Evolutionary conservation across 1,140 invertebrate species (phyloP), one percentile per base, ranked within the genome.

Genomic region (Liolophura sinensis): DNA sequence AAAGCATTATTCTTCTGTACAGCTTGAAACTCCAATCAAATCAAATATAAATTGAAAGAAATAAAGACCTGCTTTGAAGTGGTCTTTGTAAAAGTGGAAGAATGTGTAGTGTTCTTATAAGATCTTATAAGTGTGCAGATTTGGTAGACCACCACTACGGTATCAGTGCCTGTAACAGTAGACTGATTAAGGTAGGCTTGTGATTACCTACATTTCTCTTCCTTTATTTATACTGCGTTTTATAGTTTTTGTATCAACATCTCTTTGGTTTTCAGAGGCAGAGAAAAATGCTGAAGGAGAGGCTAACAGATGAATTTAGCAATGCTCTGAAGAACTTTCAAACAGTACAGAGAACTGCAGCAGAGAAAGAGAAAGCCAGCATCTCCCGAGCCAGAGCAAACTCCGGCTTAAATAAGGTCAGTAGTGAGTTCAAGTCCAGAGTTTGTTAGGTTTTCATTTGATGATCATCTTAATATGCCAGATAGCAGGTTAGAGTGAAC

Each of bases 251-350:
- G 27, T 18, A 59, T 4, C n/a, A 31, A 20, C n/a, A 31, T 22
- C 47, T 31, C 15, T 59, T 6, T 24, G n/a, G 64, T 67, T 85
- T 87, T 70, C 89, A 95, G 84, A 89, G 92, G 67, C 92, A 95
- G 75, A 88, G 91, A 76, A 95, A 95, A 84, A 91, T 99, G 85
- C 93, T 95, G 75, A 90, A 91, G 70, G 96, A 98, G 77, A 87
- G 95, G 47, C 87, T 99, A 52, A 92, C 94, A 50, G 94, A 97
- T 83, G 96, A 99, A 83, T 98, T 97, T 84, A 92, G 94, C 71
- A 88, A 90, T 70, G 93, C 93, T n/a, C 85, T 98, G 62, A 97
- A 95, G 80, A 90, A 91, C 72, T 97, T 98, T 67, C 89, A 90
- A 78, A 80, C 87, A 15, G 89, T 90, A 18, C 93, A 96, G 84